Evolutionary conservation across 2,797 vertebrate genomes (phyloP).

Genomic region (Siniperca scherzeri): DNA sequence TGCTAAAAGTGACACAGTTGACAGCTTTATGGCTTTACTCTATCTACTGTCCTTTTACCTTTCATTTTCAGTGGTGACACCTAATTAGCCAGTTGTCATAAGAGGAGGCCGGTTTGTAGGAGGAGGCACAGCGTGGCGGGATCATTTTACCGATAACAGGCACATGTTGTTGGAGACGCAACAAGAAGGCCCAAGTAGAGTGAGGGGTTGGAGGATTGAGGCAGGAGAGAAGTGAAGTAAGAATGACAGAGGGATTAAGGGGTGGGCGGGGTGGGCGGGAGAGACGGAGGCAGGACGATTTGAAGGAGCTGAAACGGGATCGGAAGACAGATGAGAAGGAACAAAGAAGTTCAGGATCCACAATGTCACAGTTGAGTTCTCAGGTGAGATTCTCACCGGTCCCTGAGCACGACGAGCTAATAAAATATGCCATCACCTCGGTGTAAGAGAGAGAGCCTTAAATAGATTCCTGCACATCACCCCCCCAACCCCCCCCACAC

Average conservation of each 20-base stretch:
- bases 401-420: conserved; percentile 54
- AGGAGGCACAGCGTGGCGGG: conserved; percentile 37
- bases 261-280: conserved; percentile 27
- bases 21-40: conserved; percentile 66
- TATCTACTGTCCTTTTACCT: conserved; percentile 67
- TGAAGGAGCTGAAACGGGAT: conserved; percentile 49
- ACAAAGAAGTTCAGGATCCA: conserved; percentile 59
- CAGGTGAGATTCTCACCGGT: conserved; percentile 57
- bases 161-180: conserved; percentile 53
- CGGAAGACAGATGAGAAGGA: conserved; percentile 58
- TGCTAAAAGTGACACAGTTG: conserved; percentile 56
- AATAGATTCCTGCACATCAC: conserved; percentile 57
- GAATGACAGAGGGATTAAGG: conserved; percentile 71
- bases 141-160: conserved; percentile 66
- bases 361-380: conserved; percentile 64
- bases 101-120: conserved; percentile 52
- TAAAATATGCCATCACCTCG: conserved; percentile 68
- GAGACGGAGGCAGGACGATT: conserved; percentile 47
- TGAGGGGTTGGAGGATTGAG: conserved; percentile 28
- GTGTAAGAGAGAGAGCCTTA: conserved; percentile 60
- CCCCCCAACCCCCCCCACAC: not conserved
- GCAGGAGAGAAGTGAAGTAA: conserved; percentile 42
- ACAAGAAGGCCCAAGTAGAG: conserved; percentile 37
- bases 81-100: conserved; percentile 82
- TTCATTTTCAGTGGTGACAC: conserved; percentile 71